Percentiles rank a stretch among this genome's conserved stretches.
Evolutionary conservation across 2,113 vertebrate genomes (phyloP).

Genomic region (Podarcis cretensis): DNA sequence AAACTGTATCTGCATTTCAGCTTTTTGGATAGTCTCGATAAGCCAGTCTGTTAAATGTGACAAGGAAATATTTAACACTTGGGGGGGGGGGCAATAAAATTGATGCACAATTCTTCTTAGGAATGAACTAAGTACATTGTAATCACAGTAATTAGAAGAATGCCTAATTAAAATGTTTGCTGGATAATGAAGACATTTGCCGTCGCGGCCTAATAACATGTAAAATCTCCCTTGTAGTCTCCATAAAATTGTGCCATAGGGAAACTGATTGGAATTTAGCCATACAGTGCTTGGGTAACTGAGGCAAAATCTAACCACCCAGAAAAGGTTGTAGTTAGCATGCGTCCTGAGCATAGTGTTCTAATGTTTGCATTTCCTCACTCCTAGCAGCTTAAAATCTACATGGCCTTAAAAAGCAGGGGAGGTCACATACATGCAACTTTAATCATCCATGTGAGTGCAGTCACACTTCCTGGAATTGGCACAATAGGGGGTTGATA

Average conservation of each 20-base stretch:
- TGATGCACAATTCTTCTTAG: constrained; percentile 50
- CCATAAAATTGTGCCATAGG: not conserved
- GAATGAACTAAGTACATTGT: constrained; percentile 60
- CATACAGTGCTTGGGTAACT: not conserved
- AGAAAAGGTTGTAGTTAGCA: too few species aligned
- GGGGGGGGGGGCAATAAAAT: constrained; percentile 39
- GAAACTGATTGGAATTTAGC: not conserved
- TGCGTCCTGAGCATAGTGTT: too few species aligned
- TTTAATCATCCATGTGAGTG: not conserved
- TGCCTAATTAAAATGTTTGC: constrained; percentile 64
- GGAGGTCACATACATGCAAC: not conserved
- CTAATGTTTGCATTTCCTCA: not conserved
- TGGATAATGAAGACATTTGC: constrained; percentile 57
- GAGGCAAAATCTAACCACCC: too few species aligned
- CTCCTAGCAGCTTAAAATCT: not conserved
- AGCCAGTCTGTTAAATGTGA: not conserved
- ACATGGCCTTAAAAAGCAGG: not conserved
- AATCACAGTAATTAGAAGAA: constrained; percentile 72
- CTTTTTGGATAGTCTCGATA: not conserved
- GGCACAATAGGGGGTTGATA: not conserved
- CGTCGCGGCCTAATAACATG: constrained; percentile 54
- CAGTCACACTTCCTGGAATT: not conserved
- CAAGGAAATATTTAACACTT: not conserved
- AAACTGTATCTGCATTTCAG: not conserved
- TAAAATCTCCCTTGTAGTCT: constrained; percentile 45